phyloP scores from a whole-genome alignment of 2,113 vertebrate genomes.

The Morone chrysops region DNA sequence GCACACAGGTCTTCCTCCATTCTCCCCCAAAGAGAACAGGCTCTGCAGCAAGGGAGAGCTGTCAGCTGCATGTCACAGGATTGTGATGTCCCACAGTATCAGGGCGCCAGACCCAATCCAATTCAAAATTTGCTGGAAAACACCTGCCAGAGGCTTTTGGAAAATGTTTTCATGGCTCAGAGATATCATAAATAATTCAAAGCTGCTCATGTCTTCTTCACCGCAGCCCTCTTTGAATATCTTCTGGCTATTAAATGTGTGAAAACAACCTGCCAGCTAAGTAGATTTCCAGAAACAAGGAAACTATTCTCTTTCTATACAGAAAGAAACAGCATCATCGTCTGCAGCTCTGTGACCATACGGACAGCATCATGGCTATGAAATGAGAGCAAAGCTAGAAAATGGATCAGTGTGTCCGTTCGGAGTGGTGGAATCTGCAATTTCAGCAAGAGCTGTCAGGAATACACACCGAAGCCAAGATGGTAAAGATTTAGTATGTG shows the following conservation, averaged over 20 bases:
- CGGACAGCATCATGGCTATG: slow-evolving; percentile 10
- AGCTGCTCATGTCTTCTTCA: slow-evolving; percentile 55
- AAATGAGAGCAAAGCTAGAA: slow-evolving; percentile 43
- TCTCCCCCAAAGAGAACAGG: slow-evolving; percentile 50
- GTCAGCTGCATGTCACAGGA: slow-evolving; percentile 72
- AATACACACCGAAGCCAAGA: slow-evolving; percentile 4
- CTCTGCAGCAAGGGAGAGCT: slow-evolving; percentile 59
- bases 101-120: slow-evolving; percentile 54
- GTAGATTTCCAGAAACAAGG: slow-evolving; percentile 38
- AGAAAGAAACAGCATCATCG: slow-evolving; percentile 27
- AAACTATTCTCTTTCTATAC: slow-evolving; percentile 21
- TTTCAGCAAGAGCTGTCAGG: slow-evolving; percentile 41
- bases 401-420: slow-evolving; percentile 35
- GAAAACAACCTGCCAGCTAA: slow-evolving; percentile 54
- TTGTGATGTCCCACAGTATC: slow-evolving; percentile 63
- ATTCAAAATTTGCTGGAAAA: slow-evolving; percentile 66
- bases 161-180: slow-evolving; percentile 73
- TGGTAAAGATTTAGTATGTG: slow-evolving; percentile 11
- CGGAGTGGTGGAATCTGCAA: slow-evolving; percentile 32
- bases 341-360: slow-evolving; percentile 32
- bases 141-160: slow-evolving; percentile 72
- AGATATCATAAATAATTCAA: slow-evolving; percentile 83
- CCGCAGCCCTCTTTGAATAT: slow-evolving; percentile 56
- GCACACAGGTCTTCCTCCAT: slow-evolving; percentile 34
- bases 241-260: slow-evolving; percentile 58